phyloP scores from a whole-genome alignment of 2,888 invertebrate species.

The Boloria euphrosyne region DNA sequence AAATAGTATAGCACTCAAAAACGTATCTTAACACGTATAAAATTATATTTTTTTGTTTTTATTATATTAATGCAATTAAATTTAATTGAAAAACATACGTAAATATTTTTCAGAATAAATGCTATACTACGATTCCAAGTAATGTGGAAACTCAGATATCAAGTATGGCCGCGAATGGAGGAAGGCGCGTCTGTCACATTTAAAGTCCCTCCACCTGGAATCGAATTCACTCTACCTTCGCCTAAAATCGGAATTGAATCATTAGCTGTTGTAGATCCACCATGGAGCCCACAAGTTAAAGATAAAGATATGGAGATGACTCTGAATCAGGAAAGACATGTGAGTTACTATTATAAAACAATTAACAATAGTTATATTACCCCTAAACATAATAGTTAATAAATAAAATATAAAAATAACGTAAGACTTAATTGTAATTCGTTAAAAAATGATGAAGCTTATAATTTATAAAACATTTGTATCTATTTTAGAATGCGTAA shows the following conservation, averaged over 20 bases:
- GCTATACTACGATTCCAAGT: constrained; percentile 90
- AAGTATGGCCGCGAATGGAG: constrained; percentile 99
- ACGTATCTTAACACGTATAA: not conserved
- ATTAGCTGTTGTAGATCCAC: constrained; percentile 97
- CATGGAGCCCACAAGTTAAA: constrained; percentile 99
- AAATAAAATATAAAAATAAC: too few relatives aligned
- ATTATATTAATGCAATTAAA: too few relatives aligned
- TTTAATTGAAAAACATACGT: too few relatives aligned
- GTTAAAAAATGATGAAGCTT: too few relatives aligned
- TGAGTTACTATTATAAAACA: constrained; percentile 68
- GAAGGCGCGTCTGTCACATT: constrained; percentile 97
- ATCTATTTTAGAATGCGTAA: too few relatives aligned
- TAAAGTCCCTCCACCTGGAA: constrained; percentile 99
- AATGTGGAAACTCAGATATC: constrained; percentile 97
- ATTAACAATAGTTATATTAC: not conserved
- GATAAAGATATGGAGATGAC: constrained; percentile 99
- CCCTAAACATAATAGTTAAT: too few relatives aligned
- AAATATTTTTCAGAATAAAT: constrained; percentile 66
- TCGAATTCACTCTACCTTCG: constrained; percentile 99
- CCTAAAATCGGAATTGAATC: constrained; percentile 99
- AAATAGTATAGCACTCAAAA: not conserved
- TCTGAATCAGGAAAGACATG: constrained; percentile 97
- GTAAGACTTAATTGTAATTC: too few relatives aligned
- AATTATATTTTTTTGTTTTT: too few relatives aligned
- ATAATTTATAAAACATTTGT: too few relatives aligned